phyloP scores from a whole-genome alignment of 2,888 invertebrate genomes.

The Lasioglossum pauxillum region DNA sequence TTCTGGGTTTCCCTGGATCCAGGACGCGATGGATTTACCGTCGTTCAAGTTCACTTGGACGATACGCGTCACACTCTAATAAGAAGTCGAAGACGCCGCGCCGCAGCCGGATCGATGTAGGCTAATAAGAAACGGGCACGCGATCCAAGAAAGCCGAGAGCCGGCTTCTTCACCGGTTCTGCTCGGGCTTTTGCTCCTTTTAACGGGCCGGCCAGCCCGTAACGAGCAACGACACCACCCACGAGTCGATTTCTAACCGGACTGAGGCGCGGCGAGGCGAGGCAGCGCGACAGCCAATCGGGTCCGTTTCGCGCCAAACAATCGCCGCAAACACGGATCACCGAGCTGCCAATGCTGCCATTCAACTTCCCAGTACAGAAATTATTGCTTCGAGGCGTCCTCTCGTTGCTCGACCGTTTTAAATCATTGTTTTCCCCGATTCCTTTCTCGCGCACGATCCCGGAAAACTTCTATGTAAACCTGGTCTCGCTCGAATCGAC shows the following conservation, averaged over 20 bases:
- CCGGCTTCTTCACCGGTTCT: constrained; percentile 13
- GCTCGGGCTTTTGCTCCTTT: constrained; percentile 34
- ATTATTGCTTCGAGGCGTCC: background rate
- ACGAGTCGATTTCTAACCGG: constrained; percentile 48
- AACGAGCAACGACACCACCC: constrained; percentile 59
- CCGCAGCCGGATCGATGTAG: constrained; percentile 39
- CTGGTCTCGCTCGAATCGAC: background rate
- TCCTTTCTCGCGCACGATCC: background rate
- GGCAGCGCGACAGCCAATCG: background rate
- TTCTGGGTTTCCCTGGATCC: constrained; percentile 1
- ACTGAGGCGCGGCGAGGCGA: constrained; percentile 26
- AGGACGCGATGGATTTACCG: constrained; percentile 28
- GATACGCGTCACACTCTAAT: constrained; percentile 69
- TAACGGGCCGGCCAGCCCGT: constrained; percentile 34
- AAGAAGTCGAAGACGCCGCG: constrained; percentile 59
- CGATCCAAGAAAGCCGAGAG: constrained; percentile 65
- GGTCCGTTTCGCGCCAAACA: constrained; percentile 14
- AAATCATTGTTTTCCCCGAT: background rate
- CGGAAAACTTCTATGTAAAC: background rate
- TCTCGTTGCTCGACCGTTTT: background rate
- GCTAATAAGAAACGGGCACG: constrained; percentile 66
- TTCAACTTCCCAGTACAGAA: background rate
- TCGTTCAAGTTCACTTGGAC: constrained; percentile 64
- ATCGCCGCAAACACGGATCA: background rate
- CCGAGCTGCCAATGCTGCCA: background rate